A percentile compares a stretch with the other conserved stretches of the same genome.
These are phyloP conservation scores for Acipenser oxyrinchus DNA, from an alignment of 2,797 vertebrate species.

Conservation along the genomic window DNA sequence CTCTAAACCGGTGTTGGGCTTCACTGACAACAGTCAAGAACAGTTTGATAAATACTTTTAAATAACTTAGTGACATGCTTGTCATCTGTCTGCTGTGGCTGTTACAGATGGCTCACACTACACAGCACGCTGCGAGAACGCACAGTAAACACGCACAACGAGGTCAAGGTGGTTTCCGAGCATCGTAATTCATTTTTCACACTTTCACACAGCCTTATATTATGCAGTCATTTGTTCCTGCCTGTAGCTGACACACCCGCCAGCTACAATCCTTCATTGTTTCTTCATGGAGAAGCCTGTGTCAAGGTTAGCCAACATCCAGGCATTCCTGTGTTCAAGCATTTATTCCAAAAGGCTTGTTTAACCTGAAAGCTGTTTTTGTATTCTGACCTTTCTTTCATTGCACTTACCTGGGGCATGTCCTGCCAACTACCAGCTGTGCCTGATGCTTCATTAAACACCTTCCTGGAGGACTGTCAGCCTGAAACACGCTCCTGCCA, in stretches of 20 bases:
- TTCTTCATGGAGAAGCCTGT: constrained; percentile 9
- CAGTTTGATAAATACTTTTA: no score
- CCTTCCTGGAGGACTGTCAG: constrained; percentile 47
- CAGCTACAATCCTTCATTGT: constrained; percentile 22
- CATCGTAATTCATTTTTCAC: no score
- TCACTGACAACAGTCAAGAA: no score
- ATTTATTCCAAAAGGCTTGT: constrained; percentile 22
- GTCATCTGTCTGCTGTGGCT: no score
- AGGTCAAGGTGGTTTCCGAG: no score
- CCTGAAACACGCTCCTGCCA: constrained; percentile 47
- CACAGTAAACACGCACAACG: no score
- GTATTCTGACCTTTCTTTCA: constrained; percentile 51
- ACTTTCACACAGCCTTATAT: neutral
- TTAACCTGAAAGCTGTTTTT: constrained; percentile 36
- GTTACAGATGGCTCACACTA: no score
- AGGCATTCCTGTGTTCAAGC: neutral
- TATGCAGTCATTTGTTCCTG: neutral
- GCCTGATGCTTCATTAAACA: constrained; percentile 63
- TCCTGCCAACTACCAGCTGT: constrained; percentile 60
- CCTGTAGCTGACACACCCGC: constrained; percentile 11
- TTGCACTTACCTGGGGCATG: constrained; percentile 45
- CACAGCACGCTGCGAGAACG: no score
- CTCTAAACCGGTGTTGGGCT: no score
- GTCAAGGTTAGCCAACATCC: constrained; percentile 31
- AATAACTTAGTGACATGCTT: no score